Percentiles rank a stretch among this genome's conserved stretches.
phyloP scores from a whole-genome alignment of 2,113 vertebrate genomes.

The Numenius arquata region DNA sequence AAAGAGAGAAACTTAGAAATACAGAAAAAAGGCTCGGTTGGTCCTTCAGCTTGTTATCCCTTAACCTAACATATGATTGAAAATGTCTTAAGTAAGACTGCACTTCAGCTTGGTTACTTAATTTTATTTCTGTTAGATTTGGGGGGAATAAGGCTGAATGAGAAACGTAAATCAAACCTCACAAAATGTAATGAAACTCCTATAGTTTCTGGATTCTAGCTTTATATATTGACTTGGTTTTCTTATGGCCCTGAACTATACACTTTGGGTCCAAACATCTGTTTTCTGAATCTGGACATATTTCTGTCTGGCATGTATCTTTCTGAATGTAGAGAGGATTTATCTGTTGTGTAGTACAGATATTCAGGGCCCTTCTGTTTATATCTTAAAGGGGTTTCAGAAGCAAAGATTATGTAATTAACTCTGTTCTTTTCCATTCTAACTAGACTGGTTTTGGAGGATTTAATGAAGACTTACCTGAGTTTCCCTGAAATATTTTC shows the following conservation, averaged over 20 bases:
- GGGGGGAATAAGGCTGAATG: background rate
- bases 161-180: background rate
- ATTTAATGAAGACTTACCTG: constrained; percentile 42
- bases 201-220: background rate
- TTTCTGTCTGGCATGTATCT: background rate
- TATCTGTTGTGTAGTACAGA: background rate
- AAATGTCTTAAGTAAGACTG: background rate
- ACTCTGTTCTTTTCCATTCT: background rate
- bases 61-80: background rate
- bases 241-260: background rate
- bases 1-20: constrained; percentile 34
- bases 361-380: background rate
- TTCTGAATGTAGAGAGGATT: background rate
- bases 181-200: background rate
- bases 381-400: constrained; percentile 21
- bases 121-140: background rate
- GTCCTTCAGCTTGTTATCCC: background rate
- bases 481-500: constrained; percentile 43
- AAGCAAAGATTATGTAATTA: constrained; percentile 54
- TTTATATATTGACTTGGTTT: background rate
- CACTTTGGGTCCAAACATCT: background rate
- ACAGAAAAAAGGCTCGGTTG: background rate
- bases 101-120: background rate
- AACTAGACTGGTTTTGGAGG: background rate
- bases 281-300: background rate